Evolutionary conservation across 2,888 invertebrate species (phyloP), one percentile per base, ranked within the genome.

Genomic region (Ptychoptera contaminata): DNA sequence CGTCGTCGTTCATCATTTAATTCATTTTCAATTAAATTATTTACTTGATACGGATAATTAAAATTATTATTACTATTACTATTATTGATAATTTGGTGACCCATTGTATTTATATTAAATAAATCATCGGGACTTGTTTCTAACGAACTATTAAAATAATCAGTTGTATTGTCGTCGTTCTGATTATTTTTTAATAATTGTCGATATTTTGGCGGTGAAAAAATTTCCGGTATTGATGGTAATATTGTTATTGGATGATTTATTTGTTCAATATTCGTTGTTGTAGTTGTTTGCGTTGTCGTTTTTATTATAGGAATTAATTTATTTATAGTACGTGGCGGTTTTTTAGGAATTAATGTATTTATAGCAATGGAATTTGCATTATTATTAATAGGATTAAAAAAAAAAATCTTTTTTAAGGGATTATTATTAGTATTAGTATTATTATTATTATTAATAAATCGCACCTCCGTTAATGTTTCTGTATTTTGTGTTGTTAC

Each of bases 321-420:
- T 29, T 37, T 14, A 37, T 37, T 37, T 9, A 34, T 16, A 9
- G 42, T 34, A 48, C 67, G 62, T 51, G 67, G 65, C 46, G 67
- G 64, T 60, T 67, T 67, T 60, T 62, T 66, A 43, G 67, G 67
- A 46, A 14, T 36, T n/a, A 14, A 8, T 14, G n/a, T 36, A 12
- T 36, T 36, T 14, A 36, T 12, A 12, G 12, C n/a, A 23, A 23
- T 23, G 23, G 23, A 23, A 23, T 23, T 23, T 23, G 3, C 7
- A 23, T 23, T 23, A 23, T 34, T 23, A 23, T 23, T 23, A 23
- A 23, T 23, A 23, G 23, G 23, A 23, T 23, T 23, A 23, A 23
- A 23, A 23, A 23, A 23, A 23, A 23, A 23, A 36, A 12, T 36
- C 8, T 36, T 36, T n/a, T 8, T 10, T 10, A 34, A 34, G 10